Base-by-base conservation (phyloP, 2,888 invertebrate species). In the Ectobius pallidus region DNA sequence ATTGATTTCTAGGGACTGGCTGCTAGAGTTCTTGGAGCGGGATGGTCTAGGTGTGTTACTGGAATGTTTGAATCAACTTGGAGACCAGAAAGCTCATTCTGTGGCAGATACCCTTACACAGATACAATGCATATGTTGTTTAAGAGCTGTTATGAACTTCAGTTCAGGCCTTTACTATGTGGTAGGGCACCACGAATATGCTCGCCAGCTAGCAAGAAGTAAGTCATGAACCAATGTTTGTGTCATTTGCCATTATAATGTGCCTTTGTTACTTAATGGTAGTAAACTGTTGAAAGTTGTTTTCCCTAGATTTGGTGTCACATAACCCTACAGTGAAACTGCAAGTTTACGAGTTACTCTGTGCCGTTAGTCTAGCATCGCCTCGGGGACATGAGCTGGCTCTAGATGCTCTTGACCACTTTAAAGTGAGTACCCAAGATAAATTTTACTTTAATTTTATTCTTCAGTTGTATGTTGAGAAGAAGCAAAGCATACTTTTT, bases 341-440 rank as follows among this genome's bases (percentile, higher is more conserved):
- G 70, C 84, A 84, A 77, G 82, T 85, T 18, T 81, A 84, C 75
- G 85, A 85, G 76, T 78, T 85, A 30, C 76, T 85, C 73, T 83
- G 84, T 61, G 85, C 83, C 0, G 76, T 85, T 11, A 83, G 83
- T 77, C 79, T 83, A 34, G 83, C 82, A 76, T 83, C 81, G 25
- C 78, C 79, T 22, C 77, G 79, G 27, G 84, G 85, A 2, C 82
- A 84, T 76, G 73, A 78, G 11, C 77, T 81, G 30, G 82, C 83
- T 0, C 75, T 85, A 44, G 81, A 83, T 72, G 82, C 83, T 0
- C 75, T 85, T 14, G 79, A 81, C 25, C 78, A 82, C 73, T 81
- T 81, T 70, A 83, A 84, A 81, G 85, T 84, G 78, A 75, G 77
- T 70, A 22, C 58, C n/a, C n/a, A n/a, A n/a, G n/a, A n/a, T n/a